A percentile compares a stretch with the other conserved stretches of the same genome.
Evolutionary conservation across 1,140 invertebrate species (phyloP).

Genomic region (Plutomurus gul): DNA sequence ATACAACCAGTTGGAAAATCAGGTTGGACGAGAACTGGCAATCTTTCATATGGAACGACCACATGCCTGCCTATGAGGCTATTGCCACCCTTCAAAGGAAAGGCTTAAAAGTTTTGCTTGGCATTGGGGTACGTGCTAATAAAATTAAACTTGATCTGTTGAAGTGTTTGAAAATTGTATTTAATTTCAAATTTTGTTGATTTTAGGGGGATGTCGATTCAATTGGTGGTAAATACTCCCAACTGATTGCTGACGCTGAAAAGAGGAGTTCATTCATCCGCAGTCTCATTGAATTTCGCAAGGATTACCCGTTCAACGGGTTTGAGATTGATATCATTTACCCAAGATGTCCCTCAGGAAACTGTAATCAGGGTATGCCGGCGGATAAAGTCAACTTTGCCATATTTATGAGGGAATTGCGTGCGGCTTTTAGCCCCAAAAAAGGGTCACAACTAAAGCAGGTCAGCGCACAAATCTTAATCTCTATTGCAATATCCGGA

Average conservation of each 20-base stretch:
- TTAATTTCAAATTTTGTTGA: too few relatives aligned
- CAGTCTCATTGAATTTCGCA: constrained; percentile 57
- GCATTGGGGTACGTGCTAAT: too few relatives aligned
- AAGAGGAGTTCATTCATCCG: constrained; percentile 57
- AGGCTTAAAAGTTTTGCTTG: constrained; percentile 65
- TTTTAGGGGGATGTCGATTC: too few relatives aligned
- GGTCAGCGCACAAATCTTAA: too few relatives aligned
- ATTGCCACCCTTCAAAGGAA: constrained; percentile 76
- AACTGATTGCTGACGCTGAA: constrained; percentile 57
- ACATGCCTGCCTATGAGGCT: constrained; percentile 76
- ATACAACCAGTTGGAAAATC: constrained; percentile 74
- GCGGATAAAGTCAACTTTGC: constrained; percentile 70
- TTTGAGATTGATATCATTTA: constrained; percentile 64
- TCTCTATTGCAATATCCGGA: constrained; percentile 81
- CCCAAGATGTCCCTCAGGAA: constrained; percentile 71
- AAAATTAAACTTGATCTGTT: too few relatives aligned
- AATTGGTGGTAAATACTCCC: constrained; percentile 59
- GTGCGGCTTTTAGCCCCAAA: too few relatives aligned
- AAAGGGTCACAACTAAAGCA: too few relatives aligned
- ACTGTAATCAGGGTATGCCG: constrained; percentile 63
- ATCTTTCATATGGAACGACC: constrained; percentile 65
- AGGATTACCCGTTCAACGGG: constrained; percentile 60
- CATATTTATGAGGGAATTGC: constrained; percentile 72
- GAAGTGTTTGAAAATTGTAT: too few relatives aligned
- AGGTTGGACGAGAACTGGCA: constrained; percentile 84